phyloP scores from a whole-genome alignment of 1,140 invertebrate species.

The Babylonia areolata region DNA sequence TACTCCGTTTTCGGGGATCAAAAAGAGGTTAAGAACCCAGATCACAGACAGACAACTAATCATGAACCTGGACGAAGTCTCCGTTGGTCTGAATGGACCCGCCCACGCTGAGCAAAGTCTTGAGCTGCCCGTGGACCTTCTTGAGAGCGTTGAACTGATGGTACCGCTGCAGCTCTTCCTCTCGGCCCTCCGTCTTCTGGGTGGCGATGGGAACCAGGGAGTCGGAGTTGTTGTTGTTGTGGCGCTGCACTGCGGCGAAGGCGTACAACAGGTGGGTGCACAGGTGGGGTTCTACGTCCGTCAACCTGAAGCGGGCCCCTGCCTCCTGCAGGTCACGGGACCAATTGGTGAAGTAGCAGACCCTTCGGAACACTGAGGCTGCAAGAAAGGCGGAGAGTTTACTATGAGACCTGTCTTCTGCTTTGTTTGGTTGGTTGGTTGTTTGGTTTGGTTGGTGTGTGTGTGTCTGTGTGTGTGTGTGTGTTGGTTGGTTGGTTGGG shows the following conservation, averaged over 20 bases:
- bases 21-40: too few relatives aligned
- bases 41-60: too few relatives aligned
- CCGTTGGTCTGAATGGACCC: conserved; percentile 42
- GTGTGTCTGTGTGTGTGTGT: too few relatives aligned
- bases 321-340: conserved; percentile 49
- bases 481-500: too few relatives aligned
- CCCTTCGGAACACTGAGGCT: conserved; percentile 42
- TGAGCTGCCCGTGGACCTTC: conserved; percentile 31
- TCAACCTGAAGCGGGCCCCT: conserved; percentile 52
- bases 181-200: conserved; percentile 17
- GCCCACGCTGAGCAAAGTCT: conserved; percentile 52
- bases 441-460: too few relatives aligned
- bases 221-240: conserved; percentile 34
- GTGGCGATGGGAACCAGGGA: conserved; percentile 26
- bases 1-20: too few relatives aligned
- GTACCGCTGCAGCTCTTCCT: conserved; percentile 42
- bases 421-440: too few relatives aligned
- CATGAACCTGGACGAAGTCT: conserved; percentile 45
- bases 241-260: conserved; percentile 82
- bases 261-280: conserved; percentile 90
- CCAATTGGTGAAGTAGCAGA: conserved; percentile 63
- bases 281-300: conserved; percentile 82
- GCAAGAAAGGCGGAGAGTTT: neutral
- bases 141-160: conserved; percentile 49
- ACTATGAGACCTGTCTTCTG: neutral